Evolutionary conservation across 2,888 invertebrate genomes (phyloP).

Genomic region (Hydrotaea cyrtoneurina): DNA sequence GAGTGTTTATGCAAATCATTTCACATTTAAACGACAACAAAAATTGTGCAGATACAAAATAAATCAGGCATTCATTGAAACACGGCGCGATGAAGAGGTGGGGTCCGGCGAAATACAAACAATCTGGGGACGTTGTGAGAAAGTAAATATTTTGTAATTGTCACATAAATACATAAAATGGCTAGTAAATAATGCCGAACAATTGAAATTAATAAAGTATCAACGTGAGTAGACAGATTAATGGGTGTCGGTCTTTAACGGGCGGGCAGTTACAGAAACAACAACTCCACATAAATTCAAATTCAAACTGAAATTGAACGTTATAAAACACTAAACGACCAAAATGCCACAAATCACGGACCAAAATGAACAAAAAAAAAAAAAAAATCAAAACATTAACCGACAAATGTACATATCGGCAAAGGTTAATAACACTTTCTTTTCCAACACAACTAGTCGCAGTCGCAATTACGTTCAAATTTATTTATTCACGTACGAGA

Average conservation of each 20-base stretch:
- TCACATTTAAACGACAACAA: conserved; percentile 12
- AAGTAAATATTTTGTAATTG: conserved; percentile 40
- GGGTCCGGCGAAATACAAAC: not conserved
- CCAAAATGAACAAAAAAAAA: not conserved
- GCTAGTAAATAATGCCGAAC: conserved; percentile 27
- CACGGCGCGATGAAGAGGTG: not conserved
- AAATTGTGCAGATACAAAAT: conserved; percentile 4
- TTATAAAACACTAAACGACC: conserved; percentile 4
- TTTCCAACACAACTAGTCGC: conserved; percentile 26
- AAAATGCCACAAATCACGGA: conserved; percentile 24
- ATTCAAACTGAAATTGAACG: not conserved
- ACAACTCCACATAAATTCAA: not conserved
- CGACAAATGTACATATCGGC: conserved; percentile 22
- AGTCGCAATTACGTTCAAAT: not conserved
- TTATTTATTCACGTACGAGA: conserved; percentile 2
- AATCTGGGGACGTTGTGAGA: not conserved
- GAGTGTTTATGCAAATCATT: conserved; percentile 30
- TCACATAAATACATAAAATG: conserved; percentile 18
- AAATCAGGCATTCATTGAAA: not conserved
- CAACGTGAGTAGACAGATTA: conserved; percentile 63
- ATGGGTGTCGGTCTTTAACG: conserved; percentile 45
- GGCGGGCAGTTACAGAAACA: not conserved
- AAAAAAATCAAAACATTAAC: not conserved
- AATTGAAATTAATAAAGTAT: conserved; percentile 44
- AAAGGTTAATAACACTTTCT: conserved; percentile 66